These are phyloP conservation scores for Plestiodon gilberti DNA, from an alignment of 2,113 vertebrate species.

Conservation along the genomic window DNA sequence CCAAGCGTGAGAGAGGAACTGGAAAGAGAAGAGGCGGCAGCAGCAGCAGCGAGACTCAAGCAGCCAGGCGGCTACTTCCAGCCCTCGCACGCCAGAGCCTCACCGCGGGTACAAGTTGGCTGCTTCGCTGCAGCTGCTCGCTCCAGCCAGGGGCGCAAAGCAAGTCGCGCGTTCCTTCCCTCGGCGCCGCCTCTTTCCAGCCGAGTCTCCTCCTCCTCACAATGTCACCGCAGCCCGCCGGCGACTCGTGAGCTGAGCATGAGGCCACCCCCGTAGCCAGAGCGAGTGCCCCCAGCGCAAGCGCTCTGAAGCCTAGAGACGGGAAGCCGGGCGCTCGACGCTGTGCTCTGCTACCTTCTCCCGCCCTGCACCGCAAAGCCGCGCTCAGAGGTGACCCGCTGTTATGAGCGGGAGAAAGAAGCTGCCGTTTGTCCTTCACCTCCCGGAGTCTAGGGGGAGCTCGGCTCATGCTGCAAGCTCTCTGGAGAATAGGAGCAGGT, in stretches of 20 bases:
- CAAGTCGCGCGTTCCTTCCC: conserved; percentile 1
- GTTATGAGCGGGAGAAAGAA: conserved; percentile 50
- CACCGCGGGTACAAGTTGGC: conserved; percentile 18
- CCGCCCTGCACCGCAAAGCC: conserved; percentile 1
- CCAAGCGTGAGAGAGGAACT: conserved; percentile 31
- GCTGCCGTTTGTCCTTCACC: conserved; percentile 56
- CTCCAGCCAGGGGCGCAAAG: conserved; percentile 16
- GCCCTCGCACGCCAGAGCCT: conserved; percentile 25
- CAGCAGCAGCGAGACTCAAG: neutral
- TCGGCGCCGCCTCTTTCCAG: conserved; percentile 21
- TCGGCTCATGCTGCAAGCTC: neutral
- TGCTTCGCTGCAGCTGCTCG: conserved; percentile 41
- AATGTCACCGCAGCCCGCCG: conserved; percentile 56
- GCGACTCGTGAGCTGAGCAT: neutral
- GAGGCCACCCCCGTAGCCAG: conserved; percentile 11
- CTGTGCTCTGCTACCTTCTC: neutral
- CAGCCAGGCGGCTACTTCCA: conserved; percentile 8
- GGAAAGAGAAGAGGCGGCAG: neutral
- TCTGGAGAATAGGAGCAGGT: neutral
- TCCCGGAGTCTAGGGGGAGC: conserved; percentile 60
- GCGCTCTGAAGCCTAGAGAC: neutral
- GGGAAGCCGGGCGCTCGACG: neutral
- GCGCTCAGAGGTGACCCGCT: conserved; percentile 50
- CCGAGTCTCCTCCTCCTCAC: conserved; percentile 47
- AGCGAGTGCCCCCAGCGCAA: neutral